Conservation (phyloP, 2,113 vertebrate species). For the Istiophorus platypterus region DNA sequence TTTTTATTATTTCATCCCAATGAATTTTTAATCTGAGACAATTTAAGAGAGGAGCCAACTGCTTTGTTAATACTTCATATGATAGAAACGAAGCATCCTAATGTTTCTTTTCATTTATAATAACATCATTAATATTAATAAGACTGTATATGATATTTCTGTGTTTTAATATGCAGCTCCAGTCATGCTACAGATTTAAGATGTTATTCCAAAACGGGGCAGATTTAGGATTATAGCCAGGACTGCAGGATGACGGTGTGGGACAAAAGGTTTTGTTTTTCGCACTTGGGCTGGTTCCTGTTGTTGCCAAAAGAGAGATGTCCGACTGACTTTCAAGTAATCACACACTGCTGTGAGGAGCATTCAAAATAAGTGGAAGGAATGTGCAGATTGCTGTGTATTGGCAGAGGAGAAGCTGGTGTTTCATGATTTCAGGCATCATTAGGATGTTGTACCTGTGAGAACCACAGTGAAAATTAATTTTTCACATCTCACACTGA, state of each 20-base stretch:
- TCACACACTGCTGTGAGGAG: constrained; percentile 67
- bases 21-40: constrained; percentile 19
- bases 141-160: not conserved
- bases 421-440: constrained; percentile 34
- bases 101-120: not conserved
- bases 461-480: constrained; percentile 2
- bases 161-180: not conserved
- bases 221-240: constrained; percentile 89
- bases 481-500: not conserved
- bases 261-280: constrained; percentile 77
- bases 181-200: constrained; percentile 82
- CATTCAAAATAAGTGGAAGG: constrained; percentile 61
- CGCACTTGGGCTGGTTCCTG: constrained; percentile 57
- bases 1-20: constrained; percentile 22
- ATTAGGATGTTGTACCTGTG: constrained; percentile 26
- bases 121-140: not conserved
- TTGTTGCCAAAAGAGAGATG: constrained; percentile 73
- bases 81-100: not conserved
- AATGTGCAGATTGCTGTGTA: constrained; percentile 53
- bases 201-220: constrained; percentile 89
- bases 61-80: not conserved
- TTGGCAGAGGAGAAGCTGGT: constrained; percentile 15
- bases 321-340: constrained; percentile 71
- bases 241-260: constrained; percentile 87
- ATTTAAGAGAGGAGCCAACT: not conserved